Base-by-base conservation (phyloP, 2,113 vertebrate genomes). In the Lota lota region DNA sequence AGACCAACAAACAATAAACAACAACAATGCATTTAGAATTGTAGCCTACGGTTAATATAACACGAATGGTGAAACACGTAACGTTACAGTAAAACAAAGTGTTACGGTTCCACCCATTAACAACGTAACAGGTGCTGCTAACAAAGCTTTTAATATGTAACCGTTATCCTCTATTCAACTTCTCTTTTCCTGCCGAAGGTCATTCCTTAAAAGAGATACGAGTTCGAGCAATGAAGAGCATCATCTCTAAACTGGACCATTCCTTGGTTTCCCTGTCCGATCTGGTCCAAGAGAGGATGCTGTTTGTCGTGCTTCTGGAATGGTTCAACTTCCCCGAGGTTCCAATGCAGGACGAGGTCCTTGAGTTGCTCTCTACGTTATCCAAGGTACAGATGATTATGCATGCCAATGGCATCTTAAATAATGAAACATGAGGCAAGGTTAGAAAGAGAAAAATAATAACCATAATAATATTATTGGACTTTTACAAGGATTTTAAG, bases 241-340 rank as follows among this genome's bases (percentile, higher is more conserved):
- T 99, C 66, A 79, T 95, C 1, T 90, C 91, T 70, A 99, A 99
- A 73, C 74, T 97, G 21, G 93, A 98, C 60, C 96, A 93, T 75
- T 84, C 85, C 60, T 83, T 98, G 19, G 77, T 97, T 56, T 79
- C 92, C 0, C 77, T 92, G 21, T 82, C 84, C 0, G 95, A 97
- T 72, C 90, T 99, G 0, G 86, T 94, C 50, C 93, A 93, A 14
- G 94, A 99, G 66, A 92, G 91, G 72, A 81, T 83, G 0, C 92
- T 99, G 59, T 95, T 95, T 62, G 66, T 89, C 56, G 88, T 85
- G 70, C 88, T 99, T 33, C 90, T 99, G 70, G 92, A 95, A 60
- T 98, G 97, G 97, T 99, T 99, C 90, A 97, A 95, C 80, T 97
- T 96, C 77, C 95, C 95, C 0, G 84, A 93, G 0, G 94, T 94